Evolutionary conservation across 1,140 invertebrate species (phyloP), one percentile per base, ranked within the genome.

Genomic region (Polypedilum vanderplanki): DNA sequence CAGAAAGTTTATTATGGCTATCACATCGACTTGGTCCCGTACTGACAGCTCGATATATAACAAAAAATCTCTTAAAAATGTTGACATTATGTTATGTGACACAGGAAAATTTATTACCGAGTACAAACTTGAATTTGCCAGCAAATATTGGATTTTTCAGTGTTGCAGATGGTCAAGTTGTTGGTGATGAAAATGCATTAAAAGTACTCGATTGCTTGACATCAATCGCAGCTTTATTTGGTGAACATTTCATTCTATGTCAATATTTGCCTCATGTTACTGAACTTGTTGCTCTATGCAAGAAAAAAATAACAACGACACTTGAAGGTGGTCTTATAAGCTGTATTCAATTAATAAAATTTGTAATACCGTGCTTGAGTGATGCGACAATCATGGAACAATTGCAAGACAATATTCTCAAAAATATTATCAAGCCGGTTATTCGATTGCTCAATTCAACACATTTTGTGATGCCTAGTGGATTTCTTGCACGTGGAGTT

Each of bases 211-310:
- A 95, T 77, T 97, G 94, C 81, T 87, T 99, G 4, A 89, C 89
- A 76, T 89, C 91, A 78, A 94, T 98, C 78, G 91, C 80, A 92
- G 90, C 88, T 77, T 85, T 98, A 76, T 98, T 97, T 83, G 96
- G 96, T 70, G 95, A 98, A 81, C 92, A 97, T 79, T 90, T 98
- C 73, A 92, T 99, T 77, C 86, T 98, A 41, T 84, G 96, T 41
- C 97, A 99, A 84, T 99, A 98, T 82, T 86, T 99, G 74, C 93
- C 95, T 0, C 94, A 97, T 80, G 92, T 96, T 82, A 89, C 90
- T 12, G 96, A 98, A 79, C 80, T 94, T 17, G 88, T 93, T 74
- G 87, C 87, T 5, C 85, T 91, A 2, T 93, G 91, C 77, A 89
- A 91, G 75, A 87, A 88, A 73, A 90, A 92, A 77, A 81, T 97